These are phyloP conservation scores for Sesamia nonagrioides DNA, from an alignment of 1,140 invertebrate species.

Conservation along the genomic window DNA sequence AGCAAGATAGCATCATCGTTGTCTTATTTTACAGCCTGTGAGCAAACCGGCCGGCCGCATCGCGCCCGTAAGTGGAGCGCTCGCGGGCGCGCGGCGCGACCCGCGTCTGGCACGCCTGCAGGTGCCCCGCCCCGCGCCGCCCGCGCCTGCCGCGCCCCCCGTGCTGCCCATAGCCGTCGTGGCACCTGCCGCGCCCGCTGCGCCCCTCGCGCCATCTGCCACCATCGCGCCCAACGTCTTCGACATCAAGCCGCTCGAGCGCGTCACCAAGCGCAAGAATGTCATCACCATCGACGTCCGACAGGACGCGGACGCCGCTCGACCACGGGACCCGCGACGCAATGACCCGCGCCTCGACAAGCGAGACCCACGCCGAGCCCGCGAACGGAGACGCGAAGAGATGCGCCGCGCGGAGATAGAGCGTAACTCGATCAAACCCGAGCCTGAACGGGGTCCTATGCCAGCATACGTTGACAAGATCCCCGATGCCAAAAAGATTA, in stretches of 20 bases:
- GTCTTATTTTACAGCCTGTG: constrained; percentile 69
- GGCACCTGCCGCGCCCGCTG: constrained; percentile 30
- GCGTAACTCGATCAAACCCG: constrained; percentile 1
- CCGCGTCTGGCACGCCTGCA: constrained; percentile 66
- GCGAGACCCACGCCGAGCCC: constrained; percentile 58
- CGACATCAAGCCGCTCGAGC: constrained; percentile 78
- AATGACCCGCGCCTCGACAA: constrained; percentile 52
- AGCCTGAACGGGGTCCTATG: constrained; percentile 39
- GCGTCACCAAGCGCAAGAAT: constrained; percentile 81
- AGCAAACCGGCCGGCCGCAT: constrained; percentile 86
- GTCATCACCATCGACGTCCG: constrained; percentile 81
- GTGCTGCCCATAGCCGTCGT: constrained; percentile 42
- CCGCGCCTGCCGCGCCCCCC: constrained; percentile 35
- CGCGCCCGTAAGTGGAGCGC: constrained; percentile 89
- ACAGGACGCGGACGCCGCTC: constrained; percentile 59
- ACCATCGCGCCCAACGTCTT: constrained; percentile 77
- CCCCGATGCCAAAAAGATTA: constrained; percentile 70
- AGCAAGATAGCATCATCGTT: not conserved
- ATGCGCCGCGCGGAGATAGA: constrained; percentile 20
- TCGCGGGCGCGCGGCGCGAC: constrained; percentile 86
- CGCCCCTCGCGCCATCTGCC: constrained; percentile 49
- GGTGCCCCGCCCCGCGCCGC: constrained; percentile 36
- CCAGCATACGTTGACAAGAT: constrained; percentile 65
- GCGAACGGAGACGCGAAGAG: constrained; percentile 57
- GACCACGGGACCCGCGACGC: constrained; percentile 59